Evolutionary conservation across 2,797 vertebrate genomes (phyloP).

Genomic region (Sebastes miniatus): DNA sequence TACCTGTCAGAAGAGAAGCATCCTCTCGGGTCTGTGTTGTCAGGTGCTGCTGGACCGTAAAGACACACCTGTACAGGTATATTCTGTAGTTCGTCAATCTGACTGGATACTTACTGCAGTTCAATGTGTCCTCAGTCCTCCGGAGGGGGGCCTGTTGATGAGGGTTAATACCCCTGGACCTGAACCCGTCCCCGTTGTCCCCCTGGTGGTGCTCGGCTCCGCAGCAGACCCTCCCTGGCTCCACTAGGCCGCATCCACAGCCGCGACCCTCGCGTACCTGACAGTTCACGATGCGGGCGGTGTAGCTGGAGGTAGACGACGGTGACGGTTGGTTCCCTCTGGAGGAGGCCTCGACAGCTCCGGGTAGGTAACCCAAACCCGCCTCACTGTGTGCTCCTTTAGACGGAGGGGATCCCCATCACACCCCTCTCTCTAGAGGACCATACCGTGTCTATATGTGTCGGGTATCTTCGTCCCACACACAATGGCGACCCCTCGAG

Average conservation of each 20-base stretch:
- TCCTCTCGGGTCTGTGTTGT: slow-evolving; percentile 52
- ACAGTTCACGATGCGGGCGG: slow-evolving; percentile 22
- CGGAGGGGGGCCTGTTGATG: slow-evolving; percentile 36
- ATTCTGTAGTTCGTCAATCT: not conserved
- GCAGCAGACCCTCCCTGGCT: slow-evolving; percentile 76
- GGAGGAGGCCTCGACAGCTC: slow-evolving; percentile 74
- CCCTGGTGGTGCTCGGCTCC: slow-evolving; percentile 50
- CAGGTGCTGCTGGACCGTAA: slow-evolving; percentile 20
- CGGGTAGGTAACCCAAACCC: slow-evolving; percentile 77
- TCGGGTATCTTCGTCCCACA: slow-evolving; percentile 57
- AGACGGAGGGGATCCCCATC: slow-evolving; percentile 73
- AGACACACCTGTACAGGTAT: not conserved
- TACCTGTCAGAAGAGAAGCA: slow-evolving; percentile 62
- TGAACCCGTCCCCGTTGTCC: slow-evolving; percentile 69
- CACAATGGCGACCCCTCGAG: slow-evolving; percentile 75
- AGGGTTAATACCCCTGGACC: slow-evolving; percentile 29
- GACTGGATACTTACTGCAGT: slow-evolving; percentile 67
- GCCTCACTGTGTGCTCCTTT: slow-evolving; percentile 63
- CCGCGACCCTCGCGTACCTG: slow-evolving; percentile 75
- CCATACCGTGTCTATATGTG: slow-evolving; percentile 52
- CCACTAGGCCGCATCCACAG: slow-evolving; percentile 79
- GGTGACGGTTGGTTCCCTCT: slow-evolving; percentile 59
- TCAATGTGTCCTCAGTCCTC: slow-evolving; percentile 49
- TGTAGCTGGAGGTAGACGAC: slow-evolving; percentile 50
- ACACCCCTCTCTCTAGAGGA: slow-evolving; percentile 64